These are phyloP conservation scores for Diglossa cyanea DNA, from an alignment of 2,797 vertebrate species.

Conservation along the genomic window DNA sequence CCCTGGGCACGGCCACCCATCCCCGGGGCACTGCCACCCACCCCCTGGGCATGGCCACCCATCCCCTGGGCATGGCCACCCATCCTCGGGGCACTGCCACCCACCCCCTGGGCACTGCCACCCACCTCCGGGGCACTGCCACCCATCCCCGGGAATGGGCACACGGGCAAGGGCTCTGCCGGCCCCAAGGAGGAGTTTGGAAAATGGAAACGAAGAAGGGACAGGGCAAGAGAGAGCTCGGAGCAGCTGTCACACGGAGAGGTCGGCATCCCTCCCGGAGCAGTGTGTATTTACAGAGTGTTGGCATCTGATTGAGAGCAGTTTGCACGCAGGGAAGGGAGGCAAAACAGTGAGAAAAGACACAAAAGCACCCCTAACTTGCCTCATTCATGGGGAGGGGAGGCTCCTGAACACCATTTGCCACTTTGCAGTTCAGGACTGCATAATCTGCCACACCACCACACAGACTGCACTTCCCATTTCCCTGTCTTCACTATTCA, in stretches of 20 bases:
- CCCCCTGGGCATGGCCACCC: no score
- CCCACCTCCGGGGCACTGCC: neutral
- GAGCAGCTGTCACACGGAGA: neutral
- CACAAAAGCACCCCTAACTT: neutral
- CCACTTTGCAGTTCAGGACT: neutral
- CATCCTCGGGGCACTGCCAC: fast-evolving
- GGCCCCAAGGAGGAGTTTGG: fast-evolving
- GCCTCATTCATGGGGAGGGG: neutral
- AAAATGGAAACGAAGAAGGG: neutral
- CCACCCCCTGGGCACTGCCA: no score
- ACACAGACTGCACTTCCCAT: fast-evolving
- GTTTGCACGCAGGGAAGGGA: neutral
- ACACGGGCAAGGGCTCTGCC: neutral
- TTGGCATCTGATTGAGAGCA: neutral
- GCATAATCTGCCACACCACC: neutral
- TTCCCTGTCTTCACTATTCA: neutral
- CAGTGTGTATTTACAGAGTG: neutral
- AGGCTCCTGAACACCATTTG: neutral
- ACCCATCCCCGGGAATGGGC: neutral
- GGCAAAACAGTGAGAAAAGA: fast-evolving
- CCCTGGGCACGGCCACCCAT: neutral
- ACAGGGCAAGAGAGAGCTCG: neutral
- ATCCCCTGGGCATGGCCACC: neutral
- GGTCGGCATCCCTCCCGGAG: neutral
- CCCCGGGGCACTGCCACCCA: neutral